Base-by-base conservation (phyloP, 2,888 invertebrate species). In the Blastobasis lacticolella region DNA sequence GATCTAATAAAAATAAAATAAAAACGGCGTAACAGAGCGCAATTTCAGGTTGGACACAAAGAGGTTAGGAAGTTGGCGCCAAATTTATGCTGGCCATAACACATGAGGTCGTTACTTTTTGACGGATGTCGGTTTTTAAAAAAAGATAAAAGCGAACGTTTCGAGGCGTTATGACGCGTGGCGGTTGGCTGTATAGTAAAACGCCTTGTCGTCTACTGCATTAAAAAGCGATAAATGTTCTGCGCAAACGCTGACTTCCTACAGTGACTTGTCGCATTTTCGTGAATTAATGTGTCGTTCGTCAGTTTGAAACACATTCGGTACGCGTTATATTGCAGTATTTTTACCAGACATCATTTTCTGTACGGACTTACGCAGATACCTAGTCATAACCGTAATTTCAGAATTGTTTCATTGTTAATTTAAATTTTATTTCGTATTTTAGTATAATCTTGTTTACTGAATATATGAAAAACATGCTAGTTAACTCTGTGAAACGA, bases 181-280 rank as follows among this genome's bases (percentile, higher is more conserved):
- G 69, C 73, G 62, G 64, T 60, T 65, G 67, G 66, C 69, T 69
- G 67, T 68, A 71, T 62, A 64, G 70, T 67, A 65, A 67, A 65
- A 62, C 57, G 64, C 60, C 73, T 68, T 79, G 78, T 80, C 78
- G 69, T 68, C 74, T 71, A 69, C 59, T 71, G 72, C 78, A 79
- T 83, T 83, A 81, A 81, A 79, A 78, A 75, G 69, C 73, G 55
- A 79, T 81, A 79, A 80, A 79, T 66, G 71, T 75, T 73, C 65
- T 62, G 48, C 49, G 23, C 10, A 60, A 67, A 67, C 67, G 63
- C 59, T 58, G 60, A 59, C 54, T 61, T 63, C 60, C 60, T 54
- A 53, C 50, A 55, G 56, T 53, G 54, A 58, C 45, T 53, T 55
- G 63, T 58, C 57, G 61, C 61, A 54, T 66, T 72, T 71, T 67